Evolutionary conservation across 2,797 vertebrate species (phyloP), one percentile per base, ranked within the genome.

Genomic region (Macrochelys suwanniensis): DNA sequence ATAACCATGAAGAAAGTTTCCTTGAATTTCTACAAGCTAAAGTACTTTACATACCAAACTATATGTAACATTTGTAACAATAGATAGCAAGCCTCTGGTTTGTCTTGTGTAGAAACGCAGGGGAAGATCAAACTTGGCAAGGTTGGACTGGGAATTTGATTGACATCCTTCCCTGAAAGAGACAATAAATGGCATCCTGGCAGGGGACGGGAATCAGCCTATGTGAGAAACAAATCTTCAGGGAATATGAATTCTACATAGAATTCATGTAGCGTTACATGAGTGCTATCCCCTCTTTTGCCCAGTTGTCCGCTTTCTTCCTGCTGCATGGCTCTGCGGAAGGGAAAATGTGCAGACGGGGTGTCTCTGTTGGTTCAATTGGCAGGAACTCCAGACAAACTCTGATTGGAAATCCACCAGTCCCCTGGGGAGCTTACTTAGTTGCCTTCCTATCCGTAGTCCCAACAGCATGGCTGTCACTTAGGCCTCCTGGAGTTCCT

Each of bases 61-160:
- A 50, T 7, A 86, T n/a, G 59, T 0, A 54, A 33, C 0, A 1
- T 37, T 6, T 79, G 5, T 84, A 50, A 71, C 6, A 28, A 10
- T 28, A 33, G 92, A 47, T 1, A 0, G 76, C 45, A 79, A 49
- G 19, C 87, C 37, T 45, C 10, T 88, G 61, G 53, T 74, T 45
- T 89, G 45, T 47, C 45, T 47, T 77, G 45, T 16, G 45, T 25
- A 42, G 42, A 71, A 42, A 42, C 19, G 11, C 4, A 17, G 28
- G 13, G 42, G 26, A 77, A 47, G 25, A 47, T 76, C 45, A 76
- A 47, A 76, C 12, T 12, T 45, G 25, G 42, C 23, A 47, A 45
- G 26, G 7, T 77, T 77, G 74, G 45, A 71, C 19, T 42, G 19
- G 65, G n/a, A 71, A 17, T 71, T n/a, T 42, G 37, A 42, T 42